A percentile compares a stretch with the other conserved stretches of the same genome.
phyloP scores from a whole-genome alignment of 2,888 invertebrate genomes.

The Trypoxylon attenuatum region DNA sequence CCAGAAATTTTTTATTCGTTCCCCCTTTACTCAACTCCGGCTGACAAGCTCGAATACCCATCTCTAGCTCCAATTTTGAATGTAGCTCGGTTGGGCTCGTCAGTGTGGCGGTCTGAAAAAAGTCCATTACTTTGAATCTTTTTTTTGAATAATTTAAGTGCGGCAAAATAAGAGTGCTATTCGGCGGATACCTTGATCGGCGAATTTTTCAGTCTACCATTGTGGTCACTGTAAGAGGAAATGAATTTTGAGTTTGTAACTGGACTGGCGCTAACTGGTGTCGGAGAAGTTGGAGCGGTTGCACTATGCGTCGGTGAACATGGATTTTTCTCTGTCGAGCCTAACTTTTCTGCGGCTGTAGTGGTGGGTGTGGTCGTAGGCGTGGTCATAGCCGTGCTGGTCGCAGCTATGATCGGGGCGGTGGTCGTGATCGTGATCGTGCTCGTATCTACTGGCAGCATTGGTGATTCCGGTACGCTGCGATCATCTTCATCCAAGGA shows the following conservation, averaged over 20 bases:
- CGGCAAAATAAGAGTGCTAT: background rate
- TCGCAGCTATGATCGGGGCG: too few species aligned
- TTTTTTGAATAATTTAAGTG: too few species aligned
- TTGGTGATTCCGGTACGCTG: slow-evolving; percentile 73
- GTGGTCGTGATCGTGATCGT: too few species aligned
- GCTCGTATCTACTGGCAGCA: slow-evolving; percentile 61
- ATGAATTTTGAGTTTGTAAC: slow-evolving; percentile 67
- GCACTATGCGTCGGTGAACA: slow-evolving; percentile 61
- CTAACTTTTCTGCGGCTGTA: slow-evolving; percentile 31
- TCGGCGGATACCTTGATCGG: slow-evolving; percentile 63
- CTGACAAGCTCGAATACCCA: slow-evolving; percentile 59
- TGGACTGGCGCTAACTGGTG: slow-evolving; percentile 70
- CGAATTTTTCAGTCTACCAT: slow-evolving; percentile 68
- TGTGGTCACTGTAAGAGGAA: slow-evolving; percentile 63
- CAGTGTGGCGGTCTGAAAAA: slow-evolving; percentile 29
- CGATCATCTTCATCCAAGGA: slow-evolving; percentile 87
- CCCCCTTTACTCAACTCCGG: slow-evolving; percentile 54
- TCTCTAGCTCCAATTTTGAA: slow-evolving; percentile 50
- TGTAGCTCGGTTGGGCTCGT: slow-evolving; percentile 53
- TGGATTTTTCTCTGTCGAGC: slow-evolving; percentile 36
- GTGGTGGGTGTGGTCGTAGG: too few species aligned
- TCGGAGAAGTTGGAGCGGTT: slow-evolving; percentile 66
- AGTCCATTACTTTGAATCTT: too few species aligned
- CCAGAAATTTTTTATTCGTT: slow-evolving; percentile 50
- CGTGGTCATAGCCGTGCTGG: too few species aligned